Base-by-base conservation (phyloP, 1,140 invertebrate species). In the Trissolcus basalis region DNA sequence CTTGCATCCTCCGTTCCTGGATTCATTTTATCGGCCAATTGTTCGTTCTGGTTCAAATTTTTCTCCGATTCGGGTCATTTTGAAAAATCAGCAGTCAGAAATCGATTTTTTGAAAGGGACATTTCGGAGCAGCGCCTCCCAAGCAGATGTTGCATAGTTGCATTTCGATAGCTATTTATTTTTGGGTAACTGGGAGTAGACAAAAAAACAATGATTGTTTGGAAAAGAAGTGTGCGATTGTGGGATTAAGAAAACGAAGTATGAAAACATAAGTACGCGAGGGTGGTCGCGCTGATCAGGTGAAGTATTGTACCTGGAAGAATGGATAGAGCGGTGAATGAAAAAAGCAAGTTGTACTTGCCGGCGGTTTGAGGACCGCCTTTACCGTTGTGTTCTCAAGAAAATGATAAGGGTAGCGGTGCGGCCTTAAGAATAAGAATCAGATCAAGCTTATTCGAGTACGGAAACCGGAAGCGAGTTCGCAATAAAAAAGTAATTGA, bases 241-340 rank as follows among this genome's bases (percentile, higher is more conserved):
- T 39, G 36, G n/a, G 13, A 43, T 60, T 35, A 53, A 50, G 33
- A 35, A 16, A 43, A 61, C 36, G 10, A 67, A 32, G 48, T 77
- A 82, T 85, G 79, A 79, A 85, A 82, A 81, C 81, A 72, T 59
- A 41, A 83, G 73, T 83, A 83, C 81, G 81, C 55, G 83, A 85
- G 81, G 83, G 83, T 77, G 83, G 79, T 72, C 60, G 67, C 70
- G 53, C 12, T 36, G 81, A 83, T 85, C 83, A 85, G 82, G 82
- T 85, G 83, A 81, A 84, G 79, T 67, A 85, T 85, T 85, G 82
- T 85, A 78, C 78, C 78, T 44, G 51, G 32, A 41, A 80, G 82
- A 82, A 82, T 81, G 78, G 80, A 82, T 79, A 80, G 80, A 77
- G 72, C 78, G 48, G 70, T 74, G 82, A 82, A 82, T 81, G 78